Evolutionary conservation across 2,888 invertebrate species (phyloP), one percentile per base, ranked within the genome.

Genomic region (Adineta ricciae): DNA sequence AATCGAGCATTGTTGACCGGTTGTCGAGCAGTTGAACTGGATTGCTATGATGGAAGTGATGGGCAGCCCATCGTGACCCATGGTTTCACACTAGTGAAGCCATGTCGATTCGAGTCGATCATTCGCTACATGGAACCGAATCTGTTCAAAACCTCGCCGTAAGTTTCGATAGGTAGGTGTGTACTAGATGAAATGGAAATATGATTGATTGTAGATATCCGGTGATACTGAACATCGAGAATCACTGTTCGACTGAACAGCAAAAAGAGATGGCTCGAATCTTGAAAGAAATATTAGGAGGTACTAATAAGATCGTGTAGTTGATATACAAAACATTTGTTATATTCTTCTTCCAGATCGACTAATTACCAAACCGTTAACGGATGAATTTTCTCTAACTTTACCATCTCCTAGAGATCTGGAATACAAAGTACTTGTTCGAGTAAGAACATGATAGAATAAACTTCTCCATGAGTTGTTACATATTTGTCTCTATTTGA

Each of bases 61-160:
- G 78, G 78, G 24, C 21, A n/a, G 41, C 78, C 78, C 5, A 78
- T 78, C 24, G 78, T 78, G 38, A 78, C 19, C 2, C 78, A 78
- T 78, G 78, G 19, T 41, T 41, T 3, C 24, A 78, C 78, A 38
- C 8, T 78, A 24, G 78, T 78, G n/a, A 78, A 41, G 14, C 41
- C 78, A 78, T 78, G 78, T 78, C 41, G 14, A 41, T 78, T 78
- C 19, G 78, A 78, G n/a, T 41, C 78, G 41, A 78, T 78, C n/a
- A 78, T 78, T 41, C 78, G 41, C 3, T 41, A 21, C n/a, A 78
- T 78, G n/a, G n/a, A 78, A 41, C 78, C 78, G 24, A 78, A 78
- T 78, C 78, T 78, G n/a, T 78, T 38, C 21, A 78, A 78, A 78
- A n/a, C 78, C 38, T 78, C 78, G n/a, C 41, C 38, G 78, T 78